phyloP scores from a whole-genome alignment of 2,888 invertebrate genomes.

The Andricus curvator region DNA sequence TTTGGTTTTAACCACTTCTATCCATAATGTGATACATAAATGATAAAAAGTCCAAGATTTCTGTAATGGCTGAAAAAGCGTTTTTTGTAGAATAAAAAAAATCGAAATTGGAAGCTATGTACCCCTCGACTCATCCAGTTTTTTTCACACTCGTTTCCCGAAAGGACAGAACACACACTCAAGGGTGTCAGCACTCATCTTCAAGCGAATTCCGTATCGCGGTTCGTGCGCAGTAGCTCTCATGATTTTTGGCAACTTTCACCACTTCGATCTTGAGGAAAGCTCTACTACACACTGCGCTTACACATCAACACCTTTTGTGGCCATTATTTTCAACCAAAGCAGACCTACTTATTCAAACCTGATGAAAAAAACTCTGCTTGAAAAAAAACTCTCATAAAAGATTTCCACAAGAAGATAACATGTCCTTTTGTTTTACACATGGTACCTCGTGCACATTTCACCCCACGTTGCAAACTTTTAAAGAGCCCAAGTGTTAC shows the following conservation, averaged over 20 bases:
- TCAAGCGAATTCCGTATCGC: conserved; percentile 13
- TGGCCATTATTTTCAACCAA: conserved; percentile 22
- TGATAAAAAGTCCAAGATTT: neutral
- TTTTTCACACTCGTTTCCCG: neutral
- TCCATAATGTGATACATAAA: neutral
- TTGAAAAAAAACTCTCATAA: neutral
- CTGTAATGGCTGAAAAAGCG: neutral
- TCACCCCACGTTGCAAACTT: conserved; percentile 9
- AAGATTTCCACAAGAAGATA: neutral
- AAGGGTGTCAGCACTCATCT: conserved; percentile 2
- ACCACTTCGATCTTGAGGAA: conserved; percentile 33
- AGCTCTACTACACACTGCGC: conserved; percentile 11
- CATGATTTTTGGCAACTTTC: conserved; percentile 37
- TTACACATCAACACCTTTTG: conserved; percentile 37
- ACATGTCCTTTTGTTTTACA: neutral
- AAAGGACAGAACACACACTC: neutral
- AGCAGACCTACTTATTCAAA: neutral
- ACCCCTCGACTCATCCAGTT: neutral
- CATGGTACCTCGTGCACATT: neutral
- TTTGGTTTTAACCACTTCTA: too few relatives aligned
- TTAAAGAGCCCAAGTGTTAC: neutral
- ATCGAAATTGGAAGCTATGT: neutral
- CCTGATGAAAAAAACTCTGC: neutral
- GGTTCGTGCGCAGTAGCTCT: conserved; percentile 39
- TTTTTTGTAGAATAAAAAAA: neutral